Evolutionary conservation across 2,888 invertebrate genomes (phyloP), one percentile per base, ranked within the genome.

Genomic region (Nomada hirtipes): DNA sequence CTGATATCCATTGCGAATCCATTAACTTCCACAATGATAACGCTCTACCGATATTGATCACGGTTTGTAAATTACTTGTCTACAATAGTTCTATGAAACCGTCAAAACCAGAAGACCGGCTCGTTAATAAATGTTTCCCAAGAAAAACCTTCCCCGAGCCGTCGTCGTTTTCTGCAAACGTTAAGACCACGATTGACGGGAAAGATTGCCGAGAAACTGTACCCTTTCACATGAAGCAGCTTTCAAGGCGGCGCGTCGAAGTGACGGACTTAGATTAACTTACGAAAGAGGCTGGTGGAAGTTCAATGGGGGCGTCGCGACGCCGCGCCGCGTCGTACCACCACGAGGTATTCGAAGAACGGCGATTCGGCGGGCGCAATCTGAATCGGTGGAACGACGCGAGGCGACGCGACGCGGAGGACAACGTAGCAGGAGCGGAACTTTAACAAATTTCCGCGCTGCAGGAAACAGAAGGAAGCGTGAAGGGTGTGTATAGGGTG

Each of bases 341-440:
- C 83, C 80, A 60, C 83, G 83, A 90, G 88, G 90, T 89, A 90
- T 90, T 89, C 87, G 87, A 89, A 84, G 87, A 89, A 87, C 88
- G 88, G 82, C 74, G 76, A 85, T 82, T 86, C 85, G 84, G 73
- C 78, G 79, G 75, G 82, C 87, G 89, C 85, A 90, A 90, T 90
- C 84, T 87, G 89, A 89, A 88, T 90, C 82, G 80, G 44, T 72
- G 36, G 72, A 64, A 53, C 65, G 70, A 67, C 42, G 36, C 36
- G 36, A 36, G 36, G 36, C 36, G 55, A 42, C 53, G 18, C 4
- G n/a, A 29, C 20, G 63, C 44, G 69, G 70, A 64, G 60, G 60
- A 60, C 82, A 70, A 76, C 79, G 72, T 76, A 77, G 82, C 79
- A 79, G 53, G 84, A 60, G 75, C 70, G 80, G 82, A 88, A 88